Percentiles rank a stretch among this genome's conserved stretches.
These are phyloP conservation scores for Chirona hameri DNA, from an alignment of 2,888 invertebrate species.

Conservation along the genomic window DNA sequence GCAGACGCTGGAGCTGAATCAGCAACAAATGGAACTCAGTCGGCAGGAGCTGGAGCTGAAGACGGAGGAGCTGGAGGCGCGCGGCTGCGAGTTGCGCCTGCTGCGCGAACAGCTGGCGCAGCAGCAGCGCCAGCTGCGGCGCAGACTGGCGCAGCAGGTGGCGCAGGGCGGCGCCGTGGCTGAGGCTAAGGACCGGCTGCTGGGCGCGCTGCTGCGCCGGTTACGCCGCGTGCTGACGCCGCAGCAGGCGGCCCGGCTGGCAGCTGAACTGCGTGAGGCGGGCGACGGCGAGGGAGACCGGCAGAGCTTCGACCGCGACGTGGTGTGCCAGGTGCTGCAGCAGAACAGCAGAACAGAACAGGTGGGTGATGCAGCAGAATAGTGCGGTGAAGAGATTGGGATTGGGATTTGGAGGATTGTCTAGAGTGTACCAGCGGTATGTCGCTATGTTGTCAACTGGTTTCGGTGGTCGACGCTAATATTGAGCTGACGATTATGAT, in stretches of 20 bases:
- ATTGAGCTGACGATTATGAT: too few species aligned
- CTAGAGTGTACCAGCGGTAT: too few species aligned
- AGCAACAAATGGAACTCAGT: not conserved
- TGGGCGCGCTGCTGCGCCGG: slow-evolving; percentile 2
- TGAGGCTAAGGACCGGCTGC: not conserved
- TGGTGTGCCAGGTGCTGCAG: not conserved
- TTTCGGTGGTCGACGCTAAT: too few species aligned
- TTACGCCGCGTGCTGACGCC: not conserved
- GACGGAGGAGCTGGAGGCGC: not conserved
- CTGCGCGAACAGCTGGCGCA: slow-evolving; percentile 2
- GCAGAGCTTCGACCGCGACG: not conserved
- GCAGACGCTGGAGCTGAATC: not conserved
- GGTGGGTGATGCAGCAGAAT: too few species aligned
- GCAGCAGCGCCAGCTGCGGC: not conserved
- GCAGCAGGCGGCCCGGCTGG: not conserved
- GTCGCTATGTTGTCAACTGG: too few species aligned
- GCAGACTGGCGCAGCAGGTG: not conserved
- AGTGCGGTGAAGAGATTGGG: too few species aligned
- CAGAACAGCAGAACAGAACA: not conserved
- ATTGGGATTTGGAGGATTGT: too few species aligned
- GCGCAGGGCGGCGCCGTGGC: not conserved
- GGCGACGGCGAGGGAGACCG: not conserved
- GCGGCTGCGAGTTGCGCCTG: not conserved
- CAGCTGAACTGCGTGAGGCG: not conserved
- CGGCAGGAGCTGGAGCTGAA: not conserved